Conservation (phyloP, 2,888 invertebrate genomes). For the Ophion costatus region DNA sequence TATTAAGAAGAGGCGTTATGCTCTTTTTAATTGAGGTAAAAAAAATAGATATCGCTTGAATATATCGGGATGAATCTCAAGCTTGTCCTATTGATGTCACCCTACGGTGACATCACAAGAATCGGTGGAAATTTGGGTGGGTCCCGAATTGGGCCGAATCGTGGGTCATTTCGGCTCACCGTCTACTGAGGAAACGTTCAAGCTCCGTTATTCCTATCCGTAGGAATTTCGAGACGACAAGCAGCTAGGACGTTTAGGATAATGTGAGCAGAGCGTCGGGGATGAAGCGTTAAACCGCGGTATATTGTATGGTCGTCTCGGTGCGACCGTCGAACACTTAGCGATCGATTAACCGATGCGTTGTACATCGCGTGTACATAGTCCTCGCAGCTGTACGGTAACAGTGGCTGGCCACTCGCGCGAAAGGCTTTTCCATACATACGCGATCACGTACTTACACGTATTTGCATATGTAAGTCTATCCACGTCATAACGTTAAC, state of each 20-base stretch:
- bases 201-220: background rate
- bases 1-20: too few relatives aligned
- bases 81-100: too few relatives aligned
- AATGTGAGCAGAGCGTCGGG: slow-evolving; percentile 21
- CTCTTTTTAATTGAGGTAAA: too few relatives aligned
- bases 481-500: background rate
- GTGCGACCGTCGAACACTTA: slow-evolving; percentile 53
- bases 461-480: background rate
- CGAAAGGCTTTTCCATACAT: slow-evolving; percentile 25
- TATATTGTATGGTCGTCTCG: slow-evolving; percentile 39
- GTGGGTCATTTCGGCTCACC: too few relatives aligned
- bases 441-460: background rate
- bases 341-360: slow-evolving; percentile 57
- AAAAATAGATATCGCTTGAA: too few relatives aligned
- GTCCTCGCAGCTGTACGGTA: slow-evolving; percentile 4
- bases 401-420: background rate
- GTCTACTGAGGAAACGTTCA: too few relatives aligned
- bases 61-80: too few relatives aligned
- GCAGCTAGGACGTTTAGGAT: slow-evolving; percentile 5
- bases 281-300: slow-evolving; percentile 48
- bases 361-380: slow-evolving; percentile 7
- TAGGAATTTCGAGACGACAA: background rate
- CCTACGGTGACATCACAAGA: too few relatives aligned
- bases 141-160: too few relatives aligned
- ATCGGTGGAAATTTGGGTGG: too few relatives aligned